Base-by-base conservation (phyloP, 92 coral and sea anemone species). In the Porites divaricata region DNA sequence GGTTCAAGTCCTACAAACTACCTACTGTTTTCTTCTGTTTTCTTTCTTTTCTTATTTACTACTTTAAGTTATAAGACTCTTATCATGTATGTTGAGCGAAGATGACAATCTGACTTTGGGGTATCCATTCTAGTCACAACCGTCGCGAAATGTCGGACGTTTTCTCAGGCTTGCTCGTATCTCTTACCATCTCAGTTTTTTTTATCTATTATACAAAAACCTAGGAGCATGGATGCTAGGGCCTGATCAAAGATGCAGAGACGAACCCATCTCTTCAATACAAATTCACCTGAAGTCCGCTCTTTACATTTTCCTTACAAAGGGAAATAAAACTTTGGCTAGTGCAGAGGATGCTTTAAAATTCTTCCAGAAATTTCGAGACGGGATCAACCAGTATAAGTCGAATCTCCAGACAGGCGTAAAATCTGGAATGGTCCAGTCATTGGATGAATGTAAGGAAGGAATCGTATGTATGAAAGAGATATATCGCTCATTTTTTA, bases 151-250 rank as follows among this genome's bases (percentile, higher is more conserved):
- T 35, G 45, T 35, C 45, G 45, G 6, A 35, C 4, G 45, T 54
- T 13, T 54, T 15, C 16, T 54, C 16, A 54, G 13, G 59, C 59
- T 54, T 54, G 14, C 59, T 11, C 16, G 59, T 15, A 3, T 54
- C 16, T 15, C 2, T 54, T 54, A 11, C 59, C 19, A 50, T 1
- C 20, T 50, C 12, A 24, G 20, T 51, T 73, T 19, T 1, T 1
- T 22, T 50, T 19, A 0, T 21, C 52, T 73, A 13, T 57, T 21
- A 23, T 35, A 35, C 45, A 35, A 35, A 35, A 35, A 4, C 16
- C 11, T 54, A 79, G 98, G 98, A 64, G 81, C 91, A 15, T 93
- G 98, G 98, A 83, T 93, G 95, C 85, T 90, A 11, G 98, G 98
- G 0, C 98, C 98, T 13, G 71, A 84, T 70, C 62, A 89, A 64